phyloP scores from a whole-genome alignment of 1,140 invertebrate genomes.

The Anastrepha ludens region DNA sequence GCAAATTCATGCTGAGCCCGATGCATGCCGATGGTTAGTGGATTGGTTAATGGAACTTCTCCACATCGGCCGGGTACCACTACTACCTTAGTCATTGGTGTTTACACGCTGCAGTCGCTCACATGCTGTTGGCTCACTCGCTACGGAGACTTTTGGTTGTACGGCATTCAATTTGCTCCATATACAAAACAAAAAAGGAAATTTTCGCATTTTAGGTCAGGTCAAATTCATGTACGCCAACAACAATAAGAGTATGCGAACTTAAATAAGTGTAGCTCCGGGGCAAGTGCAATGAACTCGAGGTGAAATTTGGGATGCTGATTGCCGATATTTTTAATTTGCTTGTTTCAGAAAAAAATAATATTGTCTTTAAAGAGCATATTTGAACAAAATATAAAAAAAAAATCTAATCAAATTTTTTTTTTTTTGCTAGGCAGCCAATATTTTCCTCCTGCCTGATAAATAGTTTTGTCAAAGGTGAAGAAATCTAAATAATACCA shows the following conservation, averaged over 20 bases:
- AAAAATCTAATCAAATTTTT: no score
- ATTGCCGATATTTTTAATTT: neutral
- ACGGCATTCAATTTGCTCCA: conserved; percentile 57
- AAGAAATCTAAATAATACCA: no score
- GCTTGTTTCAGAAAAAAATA: neutral
- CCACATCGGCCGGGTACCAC: neutral
- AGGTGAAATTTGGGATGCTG: conserved; percentile 56
- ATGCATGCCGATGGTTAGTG: neutral
- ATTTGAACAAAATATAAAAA: no score
- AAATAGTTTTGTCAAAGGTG: no score
- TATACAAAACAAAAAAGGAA: conserved; percentile 61
- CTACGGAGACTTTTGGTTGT: neutral
- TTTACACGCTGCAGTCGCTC: neutral
- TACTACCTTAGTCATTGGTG: neutral
- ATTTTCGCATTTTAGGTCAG: conserved; percentile 73
- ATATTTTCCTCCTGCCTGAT: no score
- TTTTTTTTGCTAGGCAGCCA: no score
- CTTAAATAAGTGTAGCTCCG: neutral
- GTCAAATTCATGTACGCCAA: conserved; percentile 68
- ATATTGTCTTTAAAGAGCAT: no score
- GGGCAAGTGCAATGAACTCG: conserved; percentile 72
- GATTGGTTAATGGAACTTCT: neutral
- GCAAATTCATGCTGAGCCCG: neutral
- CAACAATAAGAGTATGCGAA: neutral
- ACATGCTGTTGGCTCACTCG: neutral